phyloP scores from a whole-genome alignment of 2,113 vertebrate genomes.

The Periophthalmus modestus region DNA sequence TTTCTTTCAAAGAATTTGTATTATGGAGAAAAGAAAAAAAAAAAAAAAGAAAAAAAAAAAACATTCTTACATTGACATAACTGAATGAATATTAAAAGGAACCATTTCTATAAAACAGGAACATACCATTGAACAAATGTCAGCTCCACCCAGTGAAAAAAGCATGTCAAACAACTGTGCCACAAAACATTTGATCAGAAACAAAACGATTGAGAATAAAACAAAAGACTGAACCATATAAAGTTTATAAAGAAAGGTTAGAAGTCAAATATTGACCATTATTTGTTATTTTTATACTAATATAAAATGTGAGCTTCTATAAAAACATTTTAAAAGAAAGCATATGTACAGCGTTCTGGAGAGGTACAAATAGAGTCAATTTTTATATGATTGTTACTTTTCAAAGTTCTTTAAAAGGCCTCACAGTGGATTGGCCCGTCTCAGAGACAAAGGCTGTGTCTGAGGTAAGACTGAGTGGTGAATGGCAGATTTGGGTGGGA shows the following conservation, averaged over 20 bases:
- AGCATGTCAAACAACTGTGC: slow-evolving; percentile 20
- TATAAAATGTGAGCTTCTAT: slow-evolving; percentile 66
- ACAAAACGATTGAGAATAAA: slow-evolving; percentile 50
- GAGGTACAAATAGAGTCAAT: slow-evolving; percentile 22
- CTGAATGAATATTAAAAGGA: slow-evolving; percentile 63
- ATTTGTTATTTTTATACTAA: slow-evolving; percentile 57
- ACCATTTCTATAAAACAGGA: slow-evolving; percentile 41
- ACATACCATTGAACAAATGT: slow-evolving; percentile 37
- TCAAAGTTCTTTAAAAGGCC: background rate
- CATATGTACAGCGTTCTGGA: slow-evolving; percentile 61
- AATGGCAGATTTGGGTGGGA: slow-evolving; percentile 75
- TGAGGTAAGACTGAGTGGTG: slow-evolving; percentile 75
- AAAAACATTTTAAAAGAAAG: slow-evolving; percentile 58
- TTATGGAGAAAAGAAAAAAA: background rate
- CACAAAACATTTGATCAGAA: slow-evolving; percentile 31
- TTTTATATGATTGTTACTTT: background rate
- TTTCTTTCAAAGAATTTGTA: background rate
- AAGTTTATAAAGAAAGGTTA: slow-evolving; percentile 54
- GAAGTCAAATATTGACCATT: slow-evolving; percentile 92
- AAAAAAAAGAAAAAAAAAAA: background rate
- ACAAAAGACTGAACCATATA: slow-evolving; percentile 29
- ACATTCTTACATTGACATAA: slow-evolving; percentile 4
- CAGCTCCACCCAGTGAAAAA: slow-evolving; percentile 37
- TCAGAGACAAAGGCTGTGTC: slow-evolving; percentile 84
- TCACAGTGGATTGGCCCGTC: slow-evolving; percentile 67